Base-by-base conservation (phyloP, 2,797 vertebrate genomes). In the Protosalanx chinensis region DNA sequence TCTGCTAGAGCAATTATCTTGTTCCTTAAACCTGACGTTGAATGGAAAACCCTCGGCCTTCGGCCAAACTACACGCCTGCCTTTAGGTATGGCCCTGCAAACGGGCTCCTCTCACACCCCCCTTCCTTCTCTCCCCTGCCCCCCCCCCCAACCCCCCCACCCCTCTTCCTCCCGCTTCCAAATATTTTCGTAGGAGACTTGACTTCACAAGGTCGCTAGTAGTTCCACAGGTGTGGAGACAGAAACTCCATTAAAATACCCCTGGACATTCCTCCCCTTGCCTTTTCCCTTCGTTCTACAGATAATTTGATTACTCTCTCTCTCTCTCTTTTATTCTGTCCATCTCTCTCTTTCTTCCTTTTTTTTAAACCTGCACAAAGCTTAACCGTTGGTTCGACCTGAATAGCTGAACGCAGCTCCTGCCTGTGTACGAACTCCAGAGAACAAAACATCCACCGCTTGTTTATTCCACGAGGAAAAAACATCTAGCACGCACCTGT, bases 1-100 rank as follows among this genome's bases (percentile, higher is more conserved):
- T 92, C 87, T 92, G 88, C 82, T 88, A 81, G 81, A 92, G 82
- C 82, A 90, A 91, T 92, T 88, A 91, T 90, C 89, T 88, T 92
- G 90, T 92, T 93, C 82, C 85, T 85, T 76, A 89, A 91, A 91
- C 78, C 78, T 88, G 84, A 78, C 63, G 27, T 88, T 90, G 88
- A 88, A 88, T 89, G 87, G 91, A 91, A 91, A 92, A 90, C 84
- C 77, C 73, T 81, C 79, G 15, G 72, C 77, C 73, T 74, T 72
- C 71, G 91, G 91, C 89, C 89, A 93, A 91, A 87, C 84, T 88
- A 88, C 81, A 90, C 82, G 81, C 79, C 76, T 84, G 81, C 79
- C 81, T 85, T 86, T 85, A 89, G 88, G 87, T 90, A 90, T 89
- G 87, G 89, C 84, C 78, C 75, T 83, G 78, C 73, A 33, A 83